Base-by-base conservation (phyloP, 1,140 invertebrate species). In the Apis laboriosa region DNA sequence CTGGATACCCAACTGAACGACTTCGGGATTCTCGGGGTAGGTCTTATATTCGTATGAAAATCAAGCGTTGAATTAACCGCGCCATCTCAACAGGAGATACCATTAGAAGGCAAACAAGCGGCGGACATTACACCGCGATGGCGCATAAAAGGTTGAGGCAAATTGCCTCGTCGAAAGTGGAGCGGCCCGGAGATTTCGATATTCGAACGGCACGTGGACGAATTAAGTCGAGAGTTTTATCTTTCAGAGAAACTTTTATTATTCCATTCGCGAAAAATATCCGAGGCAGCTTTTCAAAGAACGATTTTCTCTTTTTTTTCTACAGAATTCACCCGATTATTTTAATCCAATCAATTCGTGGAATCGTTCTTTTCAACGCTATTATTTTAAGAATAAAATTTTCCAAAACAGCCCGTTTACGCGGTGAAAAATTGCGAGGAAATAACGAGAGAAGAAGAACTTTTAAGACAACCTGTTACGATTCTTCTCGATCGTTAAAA, bases 31-130 rank as follows among this genome's bases (percentile, higher is more conserved):
- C 58, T 13, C 1, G 13, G 1, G 7, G 21, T 3, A 2, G 56
- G 12, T 60, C 21, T 34, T 74, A 24, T 75, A 24, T 75, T 75
- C 61, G 34, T 75, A 75, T 61, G 72, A 75, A 75, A 75, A 75
- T 75, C 49, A 61, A 75, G 72, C 72, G 55, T 51, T 43, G 72
- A 75, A 75, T 75, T 75, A 75, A 75, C 58, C 49, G 72, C 72
- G 72, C 72, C 58, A 61, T 75, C 72, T 61, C 58, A 75, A 43
- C 72, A 75, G 72, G 15, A 24, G 24, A 75, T 58, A 51, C 72
- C 58, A 75, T 75, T 75, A 75, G 58, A 34, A 21, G 72, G 58
- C 72, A 75, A 75, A 75, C 72, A 75, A 75, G 56, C 58, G 43
- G 13, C 72, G 72, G 72, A 13, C 56, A 61, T 75, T 75, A 51